These are phyloP conservation scores for Eublepharis macularius DNA, from an alignment of 2,113 vertebrate genomes.

Conservation along the genomic window DNA sequence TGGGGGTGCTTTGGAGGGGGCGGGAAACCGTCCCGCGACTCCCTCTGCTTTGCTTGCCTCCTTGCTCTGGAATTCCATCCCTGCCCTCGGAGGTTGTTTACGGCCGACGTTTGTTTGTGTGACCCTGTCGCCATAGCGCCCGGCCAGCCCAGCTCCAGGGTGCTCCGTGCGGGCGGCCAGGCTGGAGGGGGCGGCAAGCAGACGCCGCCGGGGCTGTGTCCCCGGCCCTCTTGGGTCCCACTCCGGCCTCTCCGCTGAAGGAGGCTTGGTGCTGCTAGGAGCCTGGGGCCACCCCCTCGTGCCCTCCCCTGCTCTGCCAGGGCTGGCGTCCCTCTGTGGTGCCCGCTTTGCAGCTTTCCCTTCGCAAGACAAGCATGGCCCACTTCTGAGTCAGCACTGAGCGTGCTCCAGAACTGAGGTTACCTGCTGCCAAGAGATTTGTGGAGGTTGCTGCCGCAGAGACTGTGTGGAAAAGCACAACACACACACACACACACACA, in stretches of 20 bases:
- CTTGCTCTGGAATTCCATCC: not conserved
- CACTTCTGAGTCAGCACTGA: not conserved
- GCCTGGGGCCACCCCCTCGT: not conserved
- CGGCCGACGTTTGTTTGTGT: not conserved
- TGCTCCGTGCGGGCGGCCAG: fast-evolving
- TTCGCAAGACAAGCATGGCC: not conserved
- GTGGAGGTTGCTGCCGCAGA: not conserved
- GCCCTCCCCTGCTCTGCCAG: not conserved
- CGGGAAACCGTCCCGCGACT: too few relatives aligned
- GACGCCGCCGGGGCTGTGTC: too few relatives aligned
- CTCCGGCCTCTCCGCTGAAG: not conserved
- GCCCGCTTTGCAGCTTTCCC: too few relatives aligned
- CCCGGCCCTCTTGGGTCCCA: not conserved
- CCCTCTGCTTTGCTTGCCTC: fast-evolving
- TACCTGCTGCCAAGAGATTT: not conserved
- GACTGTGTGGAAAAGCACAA: not conserved
- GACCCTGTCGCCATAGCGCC: fast-evolving
- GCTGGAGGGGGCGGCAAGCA: too few relatives aligned
- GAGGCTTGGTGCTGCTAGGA: not conserved
- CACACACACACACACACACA: too few relatives aligned
- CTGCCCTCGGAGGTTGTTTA: fast-evolving
- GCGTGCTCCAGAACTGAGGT: too few relatives aligned
- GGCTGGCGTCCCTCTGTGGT: too few relatives aligned
- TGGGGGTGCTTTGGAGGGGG: not conserved
- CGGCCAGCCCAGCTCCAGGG: fast-evolving